Conservation (phyloP, 2,888 invertebrate genomes). For the Drosophila imparisetae region DNA sequence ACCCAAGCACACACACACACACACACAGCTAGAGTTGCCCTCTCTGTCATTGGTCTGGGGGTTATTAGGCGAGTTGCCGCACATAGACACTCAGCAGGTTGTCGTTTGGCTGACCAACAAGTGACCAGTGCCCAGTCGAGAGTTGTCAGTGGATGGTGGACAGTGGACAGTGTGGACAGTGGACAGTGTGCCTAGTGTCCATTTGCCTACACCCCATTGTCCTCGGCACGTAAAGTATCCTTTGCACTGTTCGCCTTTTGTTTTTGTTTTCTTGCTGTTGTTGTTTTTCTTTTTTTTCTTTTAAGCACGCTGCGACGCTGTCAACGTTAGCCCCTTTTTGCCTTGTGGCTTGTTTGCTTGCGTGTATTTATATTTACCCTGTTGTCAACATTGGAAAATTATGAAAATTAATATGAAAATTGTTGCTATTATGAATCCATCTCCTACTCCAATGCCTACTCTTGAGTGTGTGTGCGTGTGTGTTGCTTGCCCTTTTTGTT, state of each 20-base stretch:
- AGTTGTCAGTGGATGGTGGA: slow-evolving; percentile 8
- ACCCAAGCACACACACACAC: background rate
- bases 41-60: slow-evolving; percentile 17
- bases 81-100: slow-evolving; percentile 70
- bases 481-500: slow-evolving; percentile 23
- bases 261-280: slow-evolving; percentile 47
- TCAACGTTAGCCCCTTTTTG: slow-evolving; percentile 34
- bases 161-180: slow-evolving; percentile 13
- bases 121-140: slow-evolving; percentile 17
- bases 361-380: slow-evolving; percentile 72
- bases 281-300: slow-evolving; percentile 4
- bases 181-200: slow-evolving; percentile 23
- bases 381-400: slow-evolving; percentile 77
- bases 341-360: slow-evolving; percentile 58
- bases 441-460: background rate
- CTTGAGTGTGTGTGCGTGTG: slow-evolving; percentile 11
- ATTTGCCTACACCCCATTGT: slow-evolving; percentile 65
- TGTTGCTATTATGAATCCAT: slow-evolving; percentile 60
- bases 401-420: slow-evolving; percentile 79
- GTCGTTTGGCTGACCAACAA: slow-evolving; percentile 65
- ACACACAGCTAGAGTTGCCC: background rate
- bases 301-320: slow-evolving; percentile 43
- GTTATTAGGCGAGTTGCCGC: slow-evolving; percentile 75
- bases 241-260: slow-evolving; percentile 60
- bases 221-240: slow-evolving; percentile 61